Base-by-base conservation (phyloP, 2,797 vertebrate species). In the Acridotheres tristis region DNA sequence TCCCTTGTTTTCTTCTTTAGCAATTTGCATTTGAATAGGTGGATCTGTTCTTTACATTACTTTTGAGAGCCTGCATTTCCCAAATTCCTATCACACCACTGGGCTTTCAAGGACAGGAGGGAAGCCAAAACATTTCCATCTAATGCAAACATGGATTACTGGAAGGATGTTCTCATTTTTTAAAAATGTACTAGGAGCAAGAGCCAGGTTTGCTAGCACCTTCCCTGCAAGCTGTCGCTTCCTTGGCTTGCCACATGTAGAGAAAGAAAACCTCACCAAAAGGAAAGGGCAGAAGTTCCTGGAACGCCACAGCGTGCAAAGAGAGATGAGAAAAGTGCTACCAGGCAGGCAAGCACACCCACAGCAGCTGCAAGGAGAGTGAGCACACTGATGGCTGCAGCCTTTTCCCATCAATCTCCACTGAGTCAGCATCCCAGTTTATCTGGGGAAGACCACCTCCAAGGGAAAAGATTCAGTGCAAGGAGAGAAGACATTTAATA, bases 71-170 rank as follows among this genome's bases (percentile, higher is more conserved):
- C 89, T 90, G 88, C 90, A 92, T 97, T 96, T 96, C 90, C 92
- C 89, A 94, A 94, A 97, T 96, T 96, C 95, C 95, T 93, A 86
- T 96, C 91, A 93, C 85, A 94, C 96, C 80, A 72, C 74, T 85
- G 88, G 88, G 94, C 81, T 97, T 97, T 95, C 87, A 88, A 94
- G 87, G 93, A 88, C 96, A 95, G 87, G 54, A 95, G 90, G 48
- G 65, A 95, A 96, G 96, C 94, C 94, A 96, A 96, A 96, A 73
- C 89, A 89, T 93, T 95, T 93, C 72, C 77, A 88, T 91, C 95
- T 96, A 95, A 95, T 84, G 92, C 88, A 95, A 97, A 97, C 93
- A 95, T 91, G 89, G 87, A 93, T 97, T 95, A 95, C 83, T 93
- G 95, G 77, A 96, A 95, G 77, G 87, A 94, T 97, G 89, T 85